Evolutionary conservation across 2,113 vertebrate species (phyloP), one percentile per base, ranked within the genome.

Genomic region (Mystacornis crossleyi): DNA sequence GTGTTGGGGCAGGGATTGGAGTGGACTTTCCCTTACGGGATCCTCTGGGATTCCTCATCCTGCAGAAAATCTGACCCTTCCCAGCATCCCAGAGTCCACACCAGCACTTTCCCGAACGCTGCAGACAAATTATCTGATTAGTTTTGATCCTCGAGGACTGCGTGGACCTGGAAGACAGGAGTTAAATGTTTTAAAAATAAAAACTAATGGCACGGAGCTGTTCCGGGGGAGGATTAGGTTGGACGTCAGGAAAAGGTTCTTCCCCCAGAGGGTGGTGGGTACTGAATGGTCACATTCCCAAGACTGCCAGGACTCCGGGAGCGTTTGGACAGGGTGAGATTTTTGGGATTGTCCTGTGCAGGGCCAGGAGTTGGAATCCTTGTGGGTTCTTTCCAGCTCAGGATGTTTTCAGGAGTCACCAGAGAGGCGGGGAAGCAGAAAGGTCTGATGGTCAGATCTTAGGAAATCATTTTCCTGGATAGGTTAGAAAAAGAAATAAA

Each of bases 161-260:
- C 3, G 17, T 21, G 40, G 25, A 21, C 3, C 38, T 50, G 36
- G 33, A 36, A 73, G 45, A 20, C 0, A 1, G 5, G 14, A 55
- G 2, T 23, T 21, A 18, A 18, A 36, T 5, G 1, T 13, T 51
- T 73, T n/a, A 13, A 33, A 81, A 81, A 43, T 28, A 16, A 57
- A 65, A 58, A 43, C 11, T 8, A 57, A 10, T 0, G 0, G 2
- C 8, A 8, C 4, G 21, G 16, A 28, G 15, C 33, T 51, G 8
- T 24, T 8, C 12, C 8, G 7, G 26, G 43, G 21, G 19, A 4
- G 26, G 43, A 1, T 50, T 16, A 14, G 18, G 43, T 9, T 36
- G 50, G 58, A 8, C 43, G 7, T 21, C 8, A 65, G 58, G 20
- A 1, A 26, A 31, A 81, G 2, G 12, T 10, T 33, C 43, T 43